Evolutionary conservation across 2,113 vertebrate species (phyloP).

Genomic region (Abramis brama): DNA sequence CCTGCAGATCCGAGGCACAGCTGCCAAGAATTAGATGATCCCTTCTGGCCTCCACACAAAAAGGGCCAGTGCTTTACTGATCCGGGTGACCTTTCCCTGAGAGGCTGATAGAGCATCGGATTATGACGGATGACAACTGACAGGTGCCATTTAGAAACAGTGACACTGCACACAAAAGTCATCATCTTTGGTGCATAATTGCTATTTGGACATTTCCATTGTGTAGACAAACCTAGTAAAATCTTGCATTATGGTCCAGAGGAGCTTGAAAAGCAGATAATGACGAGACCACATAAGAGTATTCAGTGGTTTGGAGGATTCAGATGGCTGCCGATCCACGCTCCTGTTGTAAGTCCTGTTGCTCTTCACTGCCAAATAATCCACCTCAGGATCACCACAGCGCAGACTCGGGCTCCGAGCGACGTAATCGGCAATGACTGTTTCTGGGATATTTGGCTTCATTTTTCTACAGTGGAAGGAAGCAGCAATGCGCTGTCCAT

Average conservation of each 20-base stretch:
- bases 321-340: not conserved
- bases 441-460: too few relatives aligned
- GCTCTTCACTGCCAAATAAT: too few relatives aligned
- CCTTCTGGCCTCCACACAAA: slow-evolving; percentile 65
- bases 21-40: slow-evolving; percentile 74
- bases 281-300: not conserved
- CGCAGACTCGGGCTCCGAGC: too few relatives aligned
- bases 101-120: slow-evolving; percentile 69
- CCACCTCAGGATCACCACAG: too few relatives aligned
- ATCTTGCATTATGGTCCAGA: not conserved
- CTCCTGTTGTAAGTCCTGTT: not conserved
- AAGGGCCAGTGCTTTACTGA: slow-evolving; percentile 66
- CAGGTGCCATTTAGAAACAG: slow-evolving; percentile 82
- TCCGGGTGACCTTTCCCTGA: slow-evolving; percentile 72
- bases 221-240: slow-evolving; percentile 3
- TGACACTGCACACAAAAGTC: slow-evolving; percentile 68
- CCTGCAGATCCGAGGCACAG: slow-evolving; percentile 64
- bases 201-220: slow-evolving; percentile 58
- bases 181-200: slow-evolving; percentile 64
- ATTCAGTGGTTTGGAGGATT: not conserved
- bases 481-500: too few relatives aligned
- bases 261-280: slow-evolving; percentile 23
- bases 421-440: too few relatives aligned
- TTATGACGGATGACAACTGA: slow-evolving; percentile 81
- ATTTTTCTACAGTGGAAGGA: too few relatives aligned